Conservation (phyloP, 2,797 vertebrate species). For the Rhabdomys pumilio region DNA sequence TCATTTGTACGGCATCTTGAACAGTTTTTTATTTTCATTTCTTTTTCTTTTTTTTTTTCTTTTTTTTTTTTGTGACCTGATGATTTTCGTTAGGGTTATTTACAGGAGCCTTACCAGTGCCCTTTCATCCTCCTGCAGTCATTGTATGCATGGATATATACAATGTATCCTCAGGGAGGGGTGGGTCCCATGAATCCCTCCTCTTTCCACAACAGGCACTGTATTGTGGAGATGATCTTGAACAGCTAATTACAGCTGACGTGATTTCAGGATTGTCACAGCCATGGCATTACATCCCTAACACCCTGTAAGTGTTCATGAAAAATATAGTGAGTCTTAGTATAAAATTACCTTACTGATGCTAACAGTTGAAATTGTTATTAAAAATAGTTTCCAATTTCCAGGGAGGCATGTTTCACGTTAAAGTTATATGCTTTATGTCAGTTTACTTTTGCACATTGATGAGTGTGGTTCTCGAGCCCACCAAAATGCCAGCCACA, state of each 20-base stretch:
- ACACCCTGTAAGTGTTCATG: slow-evolving; percentile 42
- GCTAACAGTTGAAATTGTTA: neutral
- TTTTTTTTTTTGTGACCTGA: neutral
- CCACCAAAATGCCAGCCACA: neutral
- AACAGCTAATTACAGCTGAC: neutral
- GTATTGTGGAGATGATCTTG: neutral
- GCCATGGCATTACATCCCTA: neutral
- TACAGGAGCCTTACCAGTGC: neutral
- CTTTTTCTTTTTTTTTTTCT: neutral
- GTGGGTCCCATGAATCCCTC: neutral
- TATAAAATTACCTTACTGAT: neutral
- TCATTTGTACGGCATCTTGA: neutral
- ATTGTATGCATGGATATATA: neutral
- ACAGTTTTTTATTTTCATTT: neutral
- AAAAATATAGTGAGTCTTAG: neutral
- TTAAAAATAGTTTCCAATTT: neutral
- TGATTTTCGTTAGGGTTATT: neutral
- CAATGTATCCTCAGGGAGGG: neutral
- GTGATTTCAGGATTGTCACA: too few relatives aligned
- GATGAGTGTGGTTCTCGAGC: neutral
- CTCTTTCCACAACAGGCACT: neutral
- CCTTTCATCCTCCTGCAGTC: too few relatives aligned
- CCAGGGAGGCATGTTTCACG: neutral
- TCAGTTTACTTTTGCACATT: neutral
- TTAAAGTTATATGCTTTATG: neutral